A percentile compares a stretch with the other conserved stretches of the same genome.
Evolutionary conservation across 2,797 vertebrate genomes (phyloP).

Genomic region (Thalassophryne amazonica): DNA sequence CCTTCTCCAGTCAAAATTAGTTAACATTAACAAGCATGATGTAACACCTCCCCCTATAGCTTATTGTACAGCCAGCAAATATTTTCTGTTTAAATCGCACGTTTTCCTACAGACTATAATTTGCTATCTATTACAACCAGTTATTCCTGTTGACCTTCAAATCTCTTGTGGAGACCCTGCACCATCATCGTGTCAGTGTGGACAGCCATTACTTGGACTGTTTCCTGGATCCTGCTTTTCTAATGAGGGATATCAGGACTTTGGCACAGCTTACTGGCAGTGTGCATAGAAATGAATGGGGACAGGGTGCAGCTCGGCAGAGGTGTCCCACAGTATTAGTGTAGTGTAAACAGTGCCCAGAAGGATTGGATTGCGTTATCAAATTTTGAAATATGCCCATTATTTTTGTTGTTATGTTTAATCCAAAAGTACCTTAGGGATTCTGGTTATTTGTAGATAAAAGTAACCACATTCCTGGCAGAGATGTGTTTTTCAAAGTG

Average conservation of each 20-base stretch:
- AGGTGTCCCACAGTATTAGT: slow-evolving; percentile 63
- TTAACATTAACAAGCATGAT: slow-evolving; percentile 60
- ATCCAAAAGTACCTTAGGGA: slow-evolving; percentile 58
- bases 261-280: slow-evolving; percentile 76
- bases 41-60: slow-evolving; percentile 34
- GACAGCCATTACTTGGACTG: slow-evolving; percentile 64
- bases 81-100: slow-evolving; percentile 38
- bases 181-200: slow-evolving; percentile 56
- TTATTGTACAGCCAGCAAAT: slow-evolving; percentile 19
- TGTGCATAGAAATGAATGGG: slow-evolving; percentile 62
- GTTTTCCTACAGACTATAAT: slow-evolving; percentile 25
- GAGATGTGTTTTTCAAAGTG: slow-evolving; percentile 39
- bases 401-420: slow-evolving; percentile 69
- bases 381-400: slow-evolving; percentile 72
- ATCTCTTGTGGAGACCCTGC: slow-evolving; percentile 56
- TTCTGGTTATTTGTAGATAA: slow-evolving; percentile 55
- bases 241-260: slow-evolving; percentile 77
- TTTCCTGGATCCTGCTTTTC: slow-evolving; percentile 73
- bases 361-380: slow-evolving; percentile 69
- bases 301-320: slow-evolving; percentile 54
- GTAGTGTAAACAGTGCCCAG: slow-evolving; percentile 63
- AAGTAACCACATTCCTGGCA: slow-evolving; percentile 43
- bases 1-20: slow-evolving; percentile 46
- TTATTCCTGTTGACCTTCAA: slow-evolving; percentile 69
- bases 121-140: slow-evolving; percentile 51